Base-by-base conservation (phyloP, 2,113 vertebrate species). In the Rhinoptilus africanus region DNA sequence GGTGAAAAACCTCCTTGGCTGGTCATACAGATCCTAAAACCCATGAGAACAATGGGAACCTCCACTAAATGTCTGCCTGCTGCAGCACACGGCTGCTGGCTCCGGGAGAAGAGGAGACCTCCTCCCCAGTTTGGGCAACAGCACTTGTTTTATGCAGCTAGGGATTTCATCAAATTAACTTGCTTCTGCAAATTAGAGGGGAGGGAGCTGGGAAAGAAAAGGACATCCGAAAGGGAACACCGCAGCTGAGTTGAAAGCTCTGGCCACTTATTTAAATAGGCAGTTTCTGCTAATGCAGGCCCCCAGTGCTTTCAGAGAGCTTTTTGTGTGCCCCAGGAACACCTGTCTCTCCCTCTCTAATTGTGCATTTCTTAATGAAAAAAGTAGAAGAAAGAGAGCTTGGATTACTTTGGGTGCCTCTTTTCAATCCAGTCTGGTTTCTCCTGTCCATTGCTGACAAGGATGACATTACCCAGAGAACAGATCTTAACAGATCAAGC, bases 241-340 rank as follows among this genome's bases (percentile, higher is more conserved):
- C 69, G 74, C 62, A 93, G 92, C 88, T 76, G 92, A 92, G 72
- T 11, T 96, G 95, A 92, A 96, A 96, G 94, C 91, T 88, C 22
- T 69, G 85, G 41, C 88, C 90, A 79, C 88, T 97, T 93, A 92
- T 93, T 97, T 89, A 96, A 96, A 96, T 93, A 73, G 95, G 88
- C 59, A 73, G 78, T 90, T 93, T 51, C 71, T 73, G 81, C 67
- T 95, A 96, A 96, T 83, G 81, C 50, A 69, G 37, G 62, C 24
- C 8, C 71, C 88, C 45, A 32, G 50, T 72, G 93, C 89, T 92
- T 92, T 81, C 84, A 81, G 81, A 87, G 35, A 81, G 94, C 89
- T 91, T 89, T 96, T 66, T 85, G 23, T 54, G 28, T 78, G 86
- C 73, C 48, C n/a, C 83, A 74, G 68, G 75, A 96, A 84, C 77